phyloP scores from a whole-genome alignment of 2,113 vertebrate species.

The Microtus pennsylvanicus region DNA sequence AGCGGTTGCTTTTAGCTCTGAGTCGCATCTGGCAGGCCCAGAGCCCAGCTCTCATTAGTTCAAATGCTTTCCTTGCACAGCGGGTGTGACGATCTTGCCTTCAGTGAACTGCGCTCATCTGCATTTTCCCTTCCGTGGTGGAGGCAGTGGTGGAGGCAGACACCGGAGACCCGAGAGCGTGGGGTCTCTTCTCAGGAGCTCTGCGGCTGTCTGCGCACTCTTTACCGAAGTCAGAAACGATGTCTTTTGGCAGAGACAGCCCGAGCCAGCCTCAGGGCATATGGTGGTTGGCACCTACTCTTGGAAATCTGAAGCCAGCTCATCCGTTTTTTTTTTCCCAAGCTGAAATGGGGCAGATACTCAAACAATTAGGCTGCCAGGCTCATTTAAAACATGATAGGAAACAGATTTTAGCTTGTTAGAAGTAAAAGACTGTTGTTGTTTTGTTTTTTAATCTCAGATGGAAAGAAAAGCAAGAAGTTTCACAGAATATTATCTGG shows the following conservation, averaged over 20 bases:
- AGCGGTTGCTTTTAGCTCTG: background rate
- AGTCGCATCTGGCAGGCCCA: background rate
- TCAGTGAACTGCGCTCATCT: background rate
- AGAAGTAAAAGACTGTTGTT: background rate
- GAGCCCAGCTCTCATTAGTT: background rate
- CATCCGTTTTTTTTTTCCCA: conserved; percentile 73
- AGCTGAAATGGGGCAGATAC: conserved; percentile 75
- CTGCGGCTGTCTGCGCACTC: conserved; percentile 11
- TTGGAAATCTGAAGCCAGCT: conserved; percentile 77
- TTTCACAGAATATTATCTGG: conserved; percentile 49
- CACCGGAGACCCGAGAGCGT: background rate
- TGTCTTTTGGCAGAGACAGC: conserved; percentile 71
- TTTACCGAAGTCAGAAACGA: conserved; percentile 48
- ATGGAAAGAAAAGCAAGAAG: conserved; percentile 62
- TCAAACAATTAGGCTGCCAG: conserved; percentile 69
- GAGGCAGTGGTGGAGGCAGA: background rate
- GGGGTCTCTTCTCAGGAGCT: background rate
- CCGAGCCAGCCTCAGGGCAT: conserved; percentile 47
- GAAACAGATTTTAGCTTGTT: conserved; percentile 79
- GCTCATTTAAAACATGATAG: conserved; percentile 79
- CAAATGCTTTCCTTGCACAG: background rate
- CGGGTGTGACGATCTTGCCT: background rate
- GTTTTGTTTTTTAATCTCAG: background rate
- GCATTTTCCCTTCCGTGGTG: background rate
- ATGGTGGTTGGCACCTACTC: conserved; percentile 68